Percentiles rank a stretch among this genome's conserved stretches.
Evolutionary conservation across 2,113 vertebrate genomes (phyloP).

Genomic region (Anthoscopus minutus): DNA sequence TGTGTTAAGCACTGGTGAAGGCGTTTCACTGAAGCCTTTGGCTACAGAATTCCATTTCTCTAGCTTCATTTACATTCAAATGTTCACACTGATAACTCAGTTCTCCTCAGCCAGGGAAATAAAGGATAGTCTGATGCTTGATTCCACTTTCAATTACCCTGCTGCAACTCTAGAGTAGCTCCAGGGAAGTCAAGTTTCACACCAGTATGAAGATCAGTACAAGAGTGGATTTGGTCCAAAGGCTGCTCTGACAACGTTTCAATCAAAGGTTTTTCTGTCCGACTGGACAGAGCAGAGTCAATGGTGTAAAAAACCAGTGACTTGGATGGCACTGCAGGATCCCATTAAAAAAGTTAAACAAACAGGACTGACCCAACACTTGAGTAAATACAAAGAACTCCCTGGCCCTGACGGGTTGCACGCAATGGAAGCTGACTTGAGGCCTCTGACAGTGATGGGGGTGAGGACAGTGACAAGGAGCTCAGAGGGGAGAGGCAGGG

Average conservation of each 20-base stretch:
- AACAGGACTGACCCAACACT: neutral
- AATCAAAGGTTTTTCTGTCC: neutral
- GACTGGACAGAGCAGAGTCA: neutral
- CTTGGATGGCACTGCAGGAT: neutral
- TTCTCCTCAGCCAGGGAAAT: conserved; percentile 22
- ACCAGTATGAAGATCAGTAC: neutral
- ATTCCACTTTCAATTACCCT: neutral
- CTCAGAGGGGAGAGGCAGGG: neutral
- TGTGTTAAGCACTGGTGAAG: neutral
- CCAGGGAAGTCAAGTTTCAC: neutral
- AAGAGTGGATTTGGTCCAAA: neutral
- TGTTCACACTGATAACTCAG: conserved; percentile 34
- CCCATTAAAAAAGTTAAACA: neutral
- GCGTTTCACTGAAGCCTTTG: neutral
- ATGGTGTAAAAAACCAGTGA: neutral
- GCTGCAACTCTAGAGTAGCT: neutral
- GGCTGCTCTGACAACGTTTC: neutral
- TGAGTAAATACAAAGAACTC: neutral
- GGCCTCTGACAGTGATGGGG: neutral
- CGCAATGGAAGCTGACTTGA: accelerated
- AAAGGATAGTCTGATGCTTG: neutral
- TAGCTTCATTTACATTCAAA: conserved; percentile 49
- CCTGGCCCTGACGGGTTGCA: accelerated
- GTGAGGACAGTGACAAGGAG: neutral
- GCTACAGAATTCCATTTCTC: conserved; percentile 48